Evolutionary conservation across 2,888 invertebrate genomes (phyloP), one percentile per base, ranked within the genome.

Genomic region (Falcaria lacertinaria): DNA sequence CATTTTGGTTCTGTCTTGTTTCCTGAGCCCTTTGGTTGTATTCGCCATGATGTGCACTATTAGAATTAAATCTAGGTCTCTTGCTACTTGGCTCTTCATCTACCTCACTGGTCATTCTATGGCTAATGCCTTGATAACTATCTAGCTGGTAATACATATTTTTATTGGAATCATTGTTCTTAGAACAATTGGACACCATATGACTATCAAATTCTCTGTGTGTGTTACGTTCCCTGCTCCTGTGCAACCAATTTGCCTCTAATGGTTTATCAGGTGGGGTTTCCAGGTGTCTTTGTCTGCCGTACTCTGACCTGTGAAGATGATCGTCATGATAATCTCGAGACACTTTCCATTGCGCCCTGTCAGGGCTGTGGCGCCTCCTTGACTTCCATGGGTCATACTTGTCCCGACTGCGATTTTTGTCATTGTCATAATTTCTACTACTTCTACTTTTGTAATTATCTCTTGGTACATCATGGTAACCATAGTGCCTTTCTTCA

Each of bases 11-110:
- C 45, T 60, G 60, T 13, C 37, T 15, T 15, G 36, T 15, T n/a
- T 55, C 53, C 38, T 52, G 28, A 11, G 11, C 45, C 46, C 43
- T 41, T 33, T 44, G 64, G 6, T 43, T 56, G 8, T 59, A 48
- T 43, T 66, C 67, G 14, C 52, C 50, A 22, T 38, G 19, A 11
- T 49, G 41, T 38, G 49, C 46, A 33, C 43, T 49, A 40, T 55
- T 45, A 4, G 60, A 53, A 17, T 79, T 74, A 16, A 49, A 47
- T 50, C 66, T 77, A 33, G 52, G 54, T 39, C 74, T 62, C 61
- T 87, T 87, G 45, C 39, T 50, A 17, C 38, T 49, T 22, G 77
- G 75, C 48, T 76, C 80, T 32, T 79, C 75, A 52, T 59, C 48
- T 37, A 11, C 3, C 28, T 72, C 71, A 57, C 57, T 60, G 38